A percentile compares a stretch with the other conserved stretches of the same genome.
Evolutionary conservation across 2,113 vertebrate genomes (phyloP).

Genomic region (Bagarius yarrelli): DNA sequence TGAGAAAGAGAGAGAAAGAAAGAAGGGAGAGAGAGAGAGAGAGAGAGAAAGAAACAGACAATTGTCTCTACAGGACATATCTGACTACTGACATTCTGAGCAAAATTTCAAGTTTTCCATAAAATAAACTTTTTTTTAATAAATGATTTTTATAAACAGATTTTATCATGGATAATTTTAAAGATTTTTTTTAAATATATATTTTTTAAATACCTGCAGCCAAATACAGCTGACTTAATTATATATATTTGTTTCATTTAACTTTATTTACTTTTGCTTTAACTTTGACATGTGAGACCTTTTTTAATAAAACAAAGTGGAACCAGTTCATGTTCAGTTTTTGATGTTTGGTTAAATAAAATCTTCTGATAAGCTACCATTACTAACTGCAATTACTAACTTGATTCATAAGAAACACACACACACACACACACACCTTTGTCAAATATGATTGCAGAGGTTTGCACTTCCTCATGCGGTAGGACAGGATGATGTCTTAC

Average conservation of each 20-base stretch:
- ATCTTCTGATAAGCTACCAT: background rate
- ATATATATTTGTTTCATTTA: background rate
- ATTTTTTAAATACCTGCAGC: background rate
- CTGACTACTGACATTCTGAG: too few relatives aligned
- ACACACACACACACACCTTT: background rate
- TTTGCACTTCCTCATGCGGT: too few relatives aligned
- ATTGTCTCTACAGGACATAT: background rate
- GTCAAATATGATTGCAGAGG: background rate
- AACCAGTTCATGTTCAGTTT: background rate
- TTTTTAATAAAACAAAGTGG: background rate
- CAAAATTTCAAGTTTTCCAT: background rate
- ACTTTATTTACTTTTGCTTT: background rate
- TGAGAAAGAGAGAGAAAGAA: too few relatives aligned
- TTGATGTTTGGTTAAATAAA: background rate
- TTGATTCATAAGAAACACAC: background rate
- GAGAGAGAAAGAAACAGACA: too few relatives aligned
- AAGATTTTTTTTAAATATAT: background rate
- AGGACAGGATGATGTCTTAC: background rate
- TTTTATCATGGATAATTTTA: too few relatives aligned
- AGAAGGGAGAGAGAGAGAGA: too few relatives aligned
- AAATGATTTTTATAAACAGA: too few relatives aligned
- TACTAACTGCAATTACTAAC: too few relatives aligned
- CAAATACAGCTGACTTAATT: too few relatives aligned
- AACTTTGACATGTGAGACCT: background rate
- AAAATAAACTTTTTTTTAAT: too few relatives aligned